Evolutionary conservation across 1,140 invertebrate genomes (phyloP).

Genomic region (Lordiphosa collinella): DNA sequence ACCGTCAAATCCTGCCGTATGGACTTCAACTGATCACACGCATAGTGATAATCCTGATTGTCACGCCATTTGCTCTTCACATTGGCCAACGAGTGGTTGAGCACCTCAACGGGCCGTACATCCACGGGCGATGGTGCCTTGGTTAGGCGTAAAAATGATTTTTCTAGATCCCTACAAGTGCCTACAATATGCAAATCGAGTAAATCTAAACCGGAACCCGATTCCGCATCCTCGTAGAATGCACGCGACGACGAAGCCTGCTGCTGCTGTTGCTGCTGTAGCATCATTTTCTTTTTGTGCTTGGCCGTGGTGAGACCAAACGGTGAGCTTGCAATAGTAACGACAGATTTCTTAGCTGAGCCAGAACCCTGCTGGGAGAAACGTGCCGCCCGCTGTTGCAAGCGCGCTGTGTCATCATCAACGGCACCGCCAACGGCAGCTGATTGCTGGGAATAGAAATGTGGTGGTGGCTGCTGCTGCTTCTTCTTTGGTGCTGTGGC

Average conservation of each 20-base stretch:
- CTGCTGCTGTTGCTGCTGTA: constrained; percentile 17
- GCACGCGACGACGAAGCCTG: constrained; percentile 41
- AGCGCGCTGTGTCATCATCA: constrained; percentile 86
- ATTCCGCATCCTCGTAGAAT: constrained; percentile 80
- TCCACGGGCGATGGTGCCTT: constrained; percentile 95
- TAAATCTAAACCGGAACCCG: constrained; percentile 84
- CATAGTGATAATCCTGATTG: constrained; percentile 96
- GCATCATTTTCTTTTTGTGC: constrained; percentile 57
- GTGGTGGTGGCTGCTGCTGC: constrained; percentile 77
- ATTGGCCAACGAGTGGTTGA: constrained; percentile 91
- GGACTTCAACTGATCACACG: constrained; percentile 98
- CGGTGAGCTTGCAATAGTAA: constrained; percentile 72
- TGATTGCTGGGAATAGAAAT: constrained; percentile 84
- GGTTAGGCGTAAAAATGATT: constrained; percentile 95
- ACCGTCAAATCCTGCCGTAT: constrained; percentile 99
- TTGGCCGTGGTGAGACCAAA: constrained; percentile 72
- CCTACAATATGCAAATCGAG: constrained; percentile 94
- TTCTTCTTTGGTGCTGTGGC: constrained; percentile 79
- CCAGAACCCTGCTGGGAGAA: constrained; percentile 82
- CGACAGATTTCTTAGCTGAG: constrained; percentile 70
- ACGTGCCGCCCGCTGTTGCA: constrained; percentile 92
- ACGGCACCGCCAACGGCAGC: constrained; percentile 82
- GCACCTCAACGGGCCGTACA: constrained; percentile 92
- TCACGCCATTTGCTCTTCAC: constrained; percentile 94
- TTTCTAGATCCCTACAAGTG: constrained; percentile 95